Base-by-base conservation (phyloP, 2,888 invertebrate genomes). In the Cristatella mucedo region DNA sequence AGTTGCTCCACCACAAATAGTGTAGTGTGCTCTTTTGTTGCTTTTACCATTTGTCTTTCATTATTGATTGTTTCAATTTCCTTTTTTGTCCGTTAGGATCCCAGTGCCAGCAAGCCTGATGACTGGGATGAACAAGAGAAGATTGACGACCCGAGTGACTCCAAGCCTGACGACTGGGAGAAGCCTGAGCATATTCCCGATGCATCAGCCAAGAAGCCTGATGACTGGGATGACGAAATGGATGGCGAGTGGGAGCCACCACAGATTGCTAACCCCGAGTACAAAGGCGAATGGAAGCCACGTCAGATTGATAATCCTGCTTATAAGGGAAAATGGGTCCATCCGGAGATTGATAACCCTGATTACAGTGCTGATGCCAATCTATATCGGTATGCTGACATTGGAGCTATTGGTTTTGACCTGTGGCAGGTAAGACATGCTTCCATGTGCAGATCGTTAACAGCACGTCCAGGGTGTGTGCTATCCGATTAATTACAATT, bases 161-260 rank as follows among this genome's bases (percentile, higher is more conserved):
- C 71, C 50, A 97, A 97, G 68, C 91, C 93, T 29, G 91, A 84
- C 47, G 68, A 95, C 65, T 97, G 93, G 93, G 97, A 99, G 53
- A 85, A 93, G 68, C 84, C 95, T 33, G 89, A 97, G 67, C 89
- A 91, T 72, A 91, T 97, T 61, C 78, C 91, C 19, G 93, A 95
- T 69, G 89, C 93, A 2, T 89, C 91, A 61, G 93, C 93, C 44
- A 76, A 77, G 59, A 93, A 93, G 69, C 95, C 95, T 2, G 93
- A 93, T 51, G 93, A 99, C 68, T 97, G 97, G 97, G 95, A 99
- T 60, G 95, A 97, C 70, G 95, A 99, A 70, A 89, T 91, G 86
- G 89, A 91, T 67, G 89, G 95, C 20, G 95, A 97, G 73, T 97
- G 95, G 95, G 95, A 97, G 69, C 86, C 97, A 40, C 91, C 95